Evolutionary conservation across 2,888 invertebrate genomes (phyloP), one percentile per base, ranked within the genome.

Genomic region (Cinara cedri): DNA sequence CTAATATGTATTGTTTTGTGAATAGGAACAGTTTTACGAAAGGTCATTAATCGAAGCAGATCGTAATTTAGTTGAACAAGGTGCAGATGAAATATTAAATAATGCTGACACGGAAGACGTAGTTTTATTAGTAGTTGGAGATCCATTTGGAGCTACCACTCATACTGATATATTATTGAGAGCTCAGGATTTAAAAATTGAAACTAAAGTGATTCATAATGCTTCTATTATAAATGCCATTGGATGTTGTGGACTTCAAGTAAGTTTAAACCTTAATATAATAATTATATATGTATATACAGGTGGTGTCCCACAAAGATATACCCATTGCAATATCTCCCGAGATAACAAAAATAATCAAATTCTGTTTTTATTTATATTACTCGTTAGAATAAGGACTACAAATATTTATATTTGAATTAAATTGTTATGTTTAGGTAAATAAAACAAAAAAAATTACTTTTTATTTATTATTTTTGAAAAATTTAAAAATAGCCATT

Each of bases 121-220:
- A 72, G 97, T 96, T 1, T 89, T 99, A 82, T 87, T 95, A 63
- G 98, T 99, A 24, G 97, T 99, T 72, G 99, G 99, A 11, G 99
- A 99, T 88, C 99, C 99, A 0, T 92, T 99, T 85, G 96, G 97
- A 24, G 99, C 99, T 4, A 99, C 99, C 11, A 99, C 99, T 0
- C 99, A 99, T 85, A 93, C 96, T 26, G 99, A 99, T 85, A 89
- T 99, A 84, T 89, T 98, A 76, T 87, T 99, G 80, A 88, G 98
- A 84, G 98, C 98, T 49, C 91, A 91, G 85, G 90, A 96, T 84
- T 90, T 90, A 84, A 89, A 89, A n/a, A 90, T 96, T 42, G 85
- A 89, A 82, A 91, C 91, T 75, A 89, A 91, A 87, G 90, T 98
- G 65, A 89, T 98, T 81, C 98, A 99, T 85, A 99, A 99, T 90